These are phyloP conservation scores for Eustalomyia histrio DNA, from an alignment of 2,888 invertebrate species.

Conservation along the genomic window DNA sequence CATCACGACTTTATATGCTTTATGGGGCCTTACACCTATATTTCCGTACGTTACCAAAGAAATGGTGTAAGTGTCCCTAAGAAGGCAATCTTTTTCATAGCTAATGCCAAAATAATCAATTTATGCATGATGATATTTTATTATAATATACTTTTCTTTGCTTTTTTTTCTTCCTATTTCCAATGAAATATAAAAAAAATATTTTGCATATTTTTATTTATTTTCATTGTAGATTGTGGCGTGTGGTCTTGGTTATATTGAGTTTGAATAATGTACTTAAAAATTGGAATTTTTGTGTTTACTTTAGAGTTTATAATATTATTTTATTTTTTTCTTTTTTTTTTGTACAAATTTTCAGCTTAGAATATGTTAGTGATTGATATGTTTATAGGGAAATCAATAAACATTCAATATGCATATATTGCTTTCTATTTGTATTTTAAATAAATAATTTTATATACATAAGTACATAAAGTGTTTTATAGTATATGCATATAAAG, in stretches of 20 bases:
- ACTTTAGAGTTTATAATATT: too few relatives aligned
- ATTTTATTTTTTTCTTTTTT: conserved; percentile 3
- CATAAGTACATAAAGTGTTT: too few relatives aligned
- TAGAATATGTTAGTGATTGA: conserved; percentile 1
- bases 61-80: too few relatives aligned
- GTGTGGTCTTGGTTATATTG: neutral
- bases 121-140: conserved; percentile 3
- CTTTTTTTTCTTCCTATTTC: neutral
- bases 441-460: too few relatives aligned
- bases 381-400: conserved; percentile 9
- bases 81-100: neutral
- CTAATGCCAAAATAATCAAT: conserved; percentile 24
- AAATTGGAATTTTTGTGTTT: neutral
- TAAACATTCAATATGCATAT: conserved; percentile 1
- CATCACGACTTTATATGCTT: too few relatives aligned
- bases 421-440: too few relatives aligned
- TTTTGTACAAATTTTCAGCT: neutral
- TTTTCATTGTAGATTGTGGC: neutral
- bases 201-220: neutral
- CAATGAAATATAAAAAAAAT: neutral
- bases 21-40: too few relatives aligned
- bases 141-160: neutral
- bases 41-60: too few relatives aligned
- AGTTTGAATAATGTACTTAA: neutral
- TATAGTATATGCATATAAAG: too few relatives aligned